phyloP scores from a whole-genome alignment of 2,797 vertebrate genomes.

The Chrysolophus pictus region DNA sequence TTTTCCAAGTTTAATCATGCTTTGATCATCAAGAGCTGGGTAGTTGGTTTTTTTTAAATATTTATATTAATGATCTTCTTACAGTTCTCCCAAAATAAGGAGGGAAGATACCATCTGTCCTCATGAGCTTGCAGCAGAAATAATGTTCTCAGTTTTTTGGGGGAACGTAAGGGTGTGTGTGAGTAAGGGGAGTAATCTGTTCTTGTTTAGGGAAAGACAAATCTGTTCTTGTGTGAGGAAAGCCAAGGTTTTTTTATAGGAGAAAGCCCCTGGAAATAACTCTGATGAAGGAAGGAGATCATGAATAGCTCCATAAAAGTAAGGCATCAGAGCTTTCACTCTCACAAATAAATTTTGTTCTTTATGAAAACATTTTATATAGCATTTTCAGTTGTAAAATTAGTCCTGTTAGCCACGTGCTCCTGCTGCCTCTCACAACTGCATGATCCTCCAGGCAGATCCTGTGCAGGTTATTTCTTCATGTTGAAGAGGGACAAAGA shows the following conservation, averaged over 20 bases:
- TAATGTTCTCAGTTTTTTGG: conserved; percentile 14
- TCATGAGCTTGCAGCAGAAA: conserved; percentile 24
- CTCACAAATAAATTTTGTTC: neutral
- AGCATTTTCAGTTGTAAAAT: neutral
- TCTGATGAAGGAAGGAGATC: neutral
- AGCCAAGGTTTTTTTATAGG: neutral
- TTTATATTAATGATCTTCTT: conserved; percentile 26
- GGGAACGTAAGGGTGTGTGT: neutral
- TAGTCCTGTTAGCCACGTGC: neutral
- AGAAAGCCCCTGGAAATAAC: neutral
- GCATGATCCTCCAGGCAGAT: neutral
- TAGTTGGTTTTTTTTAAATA: neutral
- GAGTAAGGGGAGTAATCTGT: conserved; percentile 26
- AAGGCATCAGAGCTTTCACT: neutral
- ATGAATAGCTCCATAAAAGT: neutral
- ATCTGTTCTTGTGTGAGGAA: neutral
- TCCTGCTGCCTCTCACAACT: neutral
- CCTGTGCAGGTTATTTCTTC: neutral
- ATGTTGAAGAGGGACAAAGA: neutral
- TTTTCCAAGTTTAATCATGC: conserved; percentile 24
- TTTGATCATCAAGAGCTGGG: neutral
- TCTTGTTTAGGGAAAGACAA: conserved; percentile 35
- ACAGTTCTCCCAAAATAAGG: conserved; percentile 30
- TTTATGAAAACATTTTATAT: neutral
- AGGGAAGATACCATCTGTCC: conserved; percentile 49